A percentile compares a stretch with the other conserved stretches of the same genome.
Conservation (phyloP, 2,113 vertebrate species). For the Gavialis gangeticus region DNA sequence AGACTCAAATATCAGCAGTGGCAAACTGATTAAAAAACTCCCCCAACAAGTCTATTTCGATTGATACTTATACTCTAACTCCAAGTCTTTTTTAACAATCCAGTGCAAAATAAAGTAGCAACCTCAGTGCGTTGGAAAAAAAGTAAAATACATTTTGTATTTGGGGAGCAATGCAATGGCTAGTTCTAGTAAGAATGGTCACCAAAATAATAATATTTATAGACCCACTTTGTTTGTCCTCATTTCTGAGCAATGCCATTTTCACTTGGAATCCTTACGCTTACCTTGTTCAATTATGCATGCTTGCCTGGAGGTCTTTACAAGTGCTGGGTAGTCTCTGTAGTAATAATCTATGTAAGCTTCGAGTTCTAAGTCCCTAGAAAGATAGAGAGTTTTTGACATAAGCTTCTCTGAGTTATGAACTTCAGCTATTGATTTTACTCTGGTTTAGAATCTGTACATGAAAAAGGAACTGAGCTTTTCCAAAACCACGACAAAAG, state of each 20-base stretch:
- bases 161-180: neutral
- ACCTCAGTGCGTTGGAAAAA: neutral
- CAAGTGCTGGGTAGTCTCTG: constrained; percentile 92
- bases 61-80: neutral
- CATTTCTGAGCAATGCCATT: neutral
- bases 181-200: neutral
- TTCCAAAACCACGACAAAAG: no score
- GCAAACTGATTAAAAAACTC: neutral
- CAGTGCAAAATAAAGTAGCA: neutral
- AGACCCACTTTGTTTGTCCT: neutral
- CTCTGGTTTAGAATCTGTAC: neutral
- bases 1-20: neutral
- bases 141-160: neutral
- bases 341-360: constrained; percentile 95
- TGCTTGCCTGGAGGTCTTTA: constrained; percentile 86
- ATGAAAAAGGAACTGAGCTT: no score
- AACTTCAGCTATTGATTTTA: neutral
- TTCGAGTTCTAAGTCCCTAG: constrained; percentile 92
- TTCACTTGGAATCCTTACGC: constrained; percentile 1
- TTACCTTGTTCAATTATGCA: constrained; percentile 91
- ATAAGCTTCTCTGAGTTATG: neutral
- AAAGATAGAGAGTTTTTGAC: constrained; percentile 23
- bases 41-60: neutral
- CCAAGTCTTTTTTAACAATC: neutral
- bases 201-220: neutral